phyloP scores from a whole-genome alignment of 2,888 invertebrate species.

The Parnassius orleans region DNA sequence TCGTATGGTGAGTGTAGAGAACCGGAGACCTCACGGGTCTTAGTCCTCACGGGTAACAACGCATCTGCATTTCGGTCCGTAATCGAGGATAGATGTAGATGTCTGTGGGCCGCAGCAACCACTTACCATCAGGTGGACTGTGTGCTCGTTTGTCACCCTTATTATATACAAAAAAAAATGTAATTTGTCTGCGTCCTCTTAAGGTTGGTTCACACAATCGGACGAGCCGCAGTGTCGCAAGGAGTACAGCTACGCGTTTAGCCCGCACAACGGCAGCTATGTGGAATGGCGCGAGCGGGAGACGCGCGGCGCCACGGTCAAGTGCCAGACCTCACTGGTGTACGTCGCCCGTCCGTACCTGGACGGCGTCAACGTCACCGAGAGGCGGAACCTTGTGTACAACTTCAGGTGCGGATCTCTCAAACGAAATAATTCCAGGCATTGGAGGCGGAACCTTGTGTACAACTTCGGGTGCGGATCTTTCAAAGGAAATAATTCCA shows the following conservation, averaged over 20 bases:
- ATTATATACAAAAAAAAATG: background rate
- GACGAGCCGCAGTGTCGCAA: conserved; percentile 88
- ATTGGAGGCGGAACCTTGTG: conserved; percentile 92
- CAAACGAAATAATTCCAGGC: background rate
- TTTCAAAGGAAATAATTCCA: too few relatives aligned
- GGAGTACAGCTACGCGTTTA: conserved; percentile 90
- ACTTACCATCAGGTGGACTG: too few relatives aligned
- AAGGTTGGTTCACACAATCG: conserved; percentile 92
- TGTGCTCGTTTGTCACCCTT: too few relatives aligned
- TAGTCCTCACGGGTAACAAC: too few relatives aligned
- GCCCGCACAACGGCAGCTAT: conserved; percentile 85
- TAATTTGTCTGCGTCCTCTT: background rate
- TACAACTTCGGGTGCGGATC: conserved; percentile 84
- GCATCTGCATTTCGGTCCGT: too few relatives aligned
- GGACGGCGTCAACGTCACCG: conserved; percentile 92
- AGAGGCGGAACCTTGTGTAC: conserved; percentile 93
- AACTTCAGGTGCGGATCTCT: conserved; percentile 81
- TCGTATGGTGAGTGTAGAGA: too few relatives aligned
- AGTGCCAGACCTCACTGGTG: conserved; percentile 86
- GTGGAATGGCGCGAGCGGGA: conserved; percentile 93
- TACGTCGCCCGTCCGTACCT: conserved; percentile 89
- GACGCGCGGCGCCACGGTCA: conserved; percentile 81
- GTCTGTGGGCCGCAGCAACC: too few relatives aligned
- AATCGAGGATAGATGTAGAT: too few relatives aligned
- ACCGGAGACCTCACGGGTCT: too few relatives aligned